phyloP scores from a whole-genome alignment of 1,140 invertebrate species.

The Euwallacea fornicatus region DNA sequence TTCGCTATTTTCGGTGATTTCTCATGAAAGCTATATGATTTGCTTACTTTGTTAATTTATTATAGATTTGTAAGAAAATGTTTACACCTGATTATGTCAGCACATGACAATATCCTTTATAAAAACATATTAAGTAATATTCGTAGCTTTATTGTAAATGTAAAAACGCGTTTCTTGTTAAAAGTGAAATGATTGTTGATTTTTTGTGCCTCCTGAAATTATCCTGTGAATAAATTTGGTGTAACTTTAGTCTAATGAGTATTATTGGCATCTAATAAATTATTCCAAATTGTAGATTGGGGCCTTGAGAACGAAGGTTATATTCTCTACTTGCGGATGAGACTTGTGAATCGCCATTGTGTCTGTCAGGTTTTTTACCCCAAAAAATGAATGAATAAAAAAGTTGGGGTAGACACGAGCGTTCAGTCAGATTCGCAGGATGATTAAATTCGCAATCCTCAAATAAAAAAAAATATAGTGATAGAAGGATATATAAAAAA shows the following conservation, averaged over 20 bases:
- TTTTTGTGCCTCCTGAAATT: constrained; percentile 19
- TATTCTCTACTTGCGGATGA: too few species aligned
- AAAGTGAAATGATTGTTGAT: constrained; percentile 19
- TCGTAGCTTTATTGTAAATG: constrained; percentile 34
- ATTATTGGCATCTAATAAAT: constrained; percentile 9
- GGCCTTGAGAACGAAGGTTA: too few species aligned
- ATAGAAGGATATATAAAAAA: too few species aligned
- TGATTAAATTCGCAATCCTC: too few species aligned
- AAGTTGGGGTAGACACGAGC: too few species aligned
- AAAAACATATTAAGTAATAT: constrained; percentile 12
- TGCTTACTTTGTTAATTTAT: background rate
- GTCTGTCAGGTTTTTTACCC: too few species aligned
- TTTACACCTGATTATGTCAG: constrained; percentile 26
- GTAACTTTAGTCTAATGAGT: constrained; percentile 9
- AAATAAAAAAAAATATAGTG: too few species aligned
- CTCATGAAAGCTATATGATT: background rate
- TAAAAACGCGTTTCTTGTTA: constrained; percentile 24
- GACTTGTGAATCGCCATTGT: too few species aligned
- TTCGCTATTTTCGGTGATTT: background rate
- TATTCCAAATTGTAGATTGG: background rate
- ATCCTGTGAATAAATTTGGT: constrained; percentile 16
- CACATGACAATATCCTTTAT: constrained; percentile 24
- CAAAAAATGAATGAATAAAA: too few species aligned
- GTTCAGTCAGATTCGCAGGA: too few species aligned
- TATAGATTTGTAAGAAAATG: background rate